Conservation (phyloP, 2,113 vertebrate species). For the Clinocottus analis region DNA sequence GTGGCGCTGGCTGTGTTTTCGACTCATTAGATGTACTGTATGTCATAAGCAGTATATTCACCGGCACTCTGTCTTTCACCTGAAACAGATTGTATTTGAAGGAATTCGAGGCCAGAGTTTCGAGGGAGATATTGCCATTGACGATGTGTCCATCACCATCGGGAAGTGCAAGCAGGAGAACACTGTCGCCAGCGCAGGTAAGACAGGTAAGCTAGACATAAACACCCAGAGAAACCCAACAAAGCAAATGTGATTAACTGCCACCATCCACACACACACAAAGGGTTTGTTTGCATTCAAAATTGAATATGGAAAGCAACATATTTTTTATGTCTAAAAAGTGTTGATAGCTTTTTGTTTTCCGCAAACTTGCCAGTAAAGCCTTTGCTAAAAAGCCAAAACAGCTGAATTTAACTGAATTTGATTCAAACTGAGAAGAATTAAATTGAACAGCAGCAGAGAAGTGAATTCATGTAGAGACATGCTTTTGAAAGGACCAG, state of each 20-base stretch:
- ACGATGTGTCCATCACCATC: constrained; percentile 93
- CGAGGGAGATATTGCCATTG: constrained; percentile 96
- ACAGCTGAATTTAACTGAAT: background rate
- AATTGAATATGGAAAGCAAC: background rate
- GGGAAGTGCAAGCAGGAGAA: constrained; percentile 90
- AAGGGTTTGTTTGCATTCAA: no score
- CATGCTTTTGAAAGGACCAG: background rate
- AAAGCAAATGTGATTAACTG: background rate
- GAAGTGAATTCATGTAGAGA: background rate
- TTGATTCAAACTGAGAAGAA: constrained; percentile 19
- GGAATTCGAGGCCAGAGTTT: constrained; percentile 91
- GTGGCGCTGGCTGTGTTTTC: background rate
- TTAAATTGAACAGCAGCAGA: background rate
- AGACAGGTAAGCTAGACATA: constrained; percentile 75
- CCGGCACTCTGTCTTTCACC: constrained; percentile 13
- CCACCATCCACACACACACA: background rate
- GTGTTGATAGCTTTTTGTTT: background rate
- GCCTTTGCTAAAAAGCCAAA: constrained; percentile 12
- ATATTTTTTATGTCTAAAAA: background rate
- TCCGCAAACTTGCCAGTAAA: background rate
- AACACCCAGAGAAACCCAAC: background rate
- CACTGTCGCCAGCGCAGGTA: constrained; percentile 83
- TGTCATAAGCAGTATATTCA: background rate
- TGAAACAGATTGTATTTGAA: constrained; percentile 93
- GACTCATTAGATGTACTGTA: background rate